Base-by-base conservation (phyloP, 2,113 vertebrate species). In the Tragelaphus imberbis region DNA sequence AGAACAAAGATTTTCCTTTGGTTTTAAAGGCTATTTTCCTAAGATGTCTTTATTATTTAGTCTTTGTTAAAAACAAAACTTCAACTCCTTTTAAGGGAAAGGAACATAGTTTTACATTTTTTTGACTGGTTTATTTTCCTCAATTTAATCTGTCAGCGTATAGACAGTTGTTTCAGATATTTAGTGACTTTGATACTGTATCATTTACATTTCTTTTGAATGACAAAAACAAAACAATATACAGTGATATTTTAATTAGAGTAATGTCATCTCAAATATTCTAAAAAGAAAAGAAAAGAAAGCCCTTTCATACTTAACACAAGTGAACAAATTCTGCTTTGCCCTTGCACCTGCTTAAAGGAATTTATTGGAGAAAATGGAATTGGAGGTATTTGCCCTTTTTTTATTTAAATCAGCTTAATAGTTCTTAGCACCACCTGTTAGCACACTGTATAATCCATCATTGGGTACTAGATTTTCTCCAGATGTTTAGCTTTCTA, bases 351-450 rank as follows among this genome's bases (percentile, higher is more conserved):
- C 96, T 97, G 94, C 1, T n/a, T 91, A 44, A 95, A 97, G 95
- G 88, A 97, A 97, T 97, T 96, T 96, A 96, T 94, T 95, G 61
- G 36, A 96, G 98, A 95, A 98, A 0, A 25, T 84, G 77, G 77
- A 98, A 98, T 92, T 98, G 92, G 97, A 97, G 96, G 90, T 98
- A 96, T 97, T 98, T 98, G 75, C 79, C 90, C 81, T 97, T 97
- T n/a, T n/a, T 98, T 96, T 98, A 98, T 98, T 98, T 98, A 98
- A 98, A 98, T 0, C 95, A 97, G 85, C 97, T 98, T 98, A 95
- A 63, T 97, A 88, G 96, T 97, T 98, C 98, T 96, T 97, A 97
- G 92, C 9, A 96, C 90, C 98, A 98, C 98, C 98, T 98, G 98
- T 98, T 97, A 79, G n/a, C 81, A 95, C 75, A 96, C n/a, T 85